A percentile compares a stretch with the other conserved stretches of the same genome.
Conservation (phyloP, 2,797 vertebrate genomes). For the Erethizon dorsatum region DNA sequence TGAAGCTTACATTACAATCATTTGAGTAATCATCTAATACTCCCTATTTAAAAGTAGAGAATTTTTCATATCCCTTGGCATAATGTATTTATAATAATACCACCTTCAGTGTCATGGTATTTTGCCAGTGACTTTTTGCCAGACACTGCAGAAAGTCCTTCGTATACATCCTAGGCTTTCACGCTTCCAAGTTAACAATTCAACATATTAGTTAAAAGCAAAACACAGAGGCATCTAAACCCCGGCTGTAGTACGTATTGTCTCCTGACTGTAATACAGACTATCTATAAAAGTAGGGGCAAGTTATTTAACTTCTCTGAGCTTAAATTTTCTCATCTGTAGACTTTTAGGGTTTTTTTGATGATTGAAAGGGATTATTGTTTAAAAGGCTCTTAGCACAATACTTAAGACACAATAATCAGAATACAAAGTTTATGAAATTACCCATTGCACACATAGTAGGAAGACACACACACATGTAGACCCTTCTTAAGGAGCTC, state of each 20-base stretch:
- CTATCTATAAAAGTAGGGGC: not conserved
- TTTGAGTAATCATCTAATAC: not conserved
- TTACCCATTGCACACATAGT: not conserved
- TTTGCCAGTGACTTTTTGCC: not conserved
- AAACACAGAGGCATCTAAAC: not conserved
- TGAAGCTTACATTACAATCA: not conserved
- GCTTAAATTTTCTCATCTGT: slow-evolving; percentile 32
- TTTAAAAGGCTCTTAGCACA: not conserved
- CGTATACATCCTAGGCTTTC: not conserved
- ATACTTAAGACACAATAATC: not conserved
- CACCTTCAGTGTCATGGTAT: not conserved
- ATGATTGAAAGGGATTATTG: not conserved
- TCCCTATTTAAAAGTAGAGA: not conserved
- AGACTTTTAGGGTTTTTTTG: not conserved
- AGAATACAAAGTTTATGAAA: slow-evolving; percentile 2
- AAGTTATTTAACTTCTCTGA: slow-evolving; percentile 29
- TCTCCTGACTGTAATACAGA: not conserved
- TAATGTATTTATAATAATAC: not conserved
- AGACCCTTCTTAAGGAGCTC: not conserved
- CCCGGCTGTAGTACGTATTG: not conserved
- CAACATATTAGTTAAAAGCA: not conserved
- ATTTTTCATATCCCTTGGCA: slow-evolving; percentile 5
- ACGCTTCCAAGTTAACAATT: not conserved
- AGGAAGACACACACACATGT: not conserved
- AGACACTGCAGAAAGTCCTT: not conserved